Evolutionary conservation across 2,888 invertebrate genomes (phyloP).

Genomic region (Xestia sexstrigata): DNA sequence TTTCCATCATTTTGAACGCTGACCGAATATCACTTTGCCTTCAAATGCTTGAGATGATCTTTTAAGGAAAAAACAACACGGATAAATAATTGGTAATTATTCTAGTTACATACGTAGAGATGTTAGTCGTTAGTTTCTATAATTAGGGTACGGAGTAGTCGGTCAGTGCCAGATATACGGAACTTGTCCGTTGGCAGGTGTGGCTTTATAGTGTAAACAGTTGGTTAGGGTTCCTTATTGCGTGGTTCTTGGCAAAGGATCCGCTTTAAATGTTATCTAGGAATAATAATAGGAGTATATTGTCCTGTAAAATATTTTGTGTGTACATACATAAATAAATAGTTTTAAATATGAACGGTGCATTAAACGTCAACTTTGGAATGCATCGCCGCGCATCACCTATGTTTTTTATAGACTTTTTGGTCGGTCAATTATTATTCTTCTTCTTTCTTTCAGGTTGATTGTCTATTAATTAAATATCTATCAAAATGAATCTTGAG

Average conservation of each 20-base stretch:
- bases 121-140: conserved; percentile 40
- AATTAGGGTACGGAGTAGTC: conserved; percentile 42
- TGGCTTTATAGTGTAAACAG: conserved; percentile 58
- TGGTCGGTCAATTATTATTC: background rate
- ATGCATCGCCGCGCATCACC: background rate
- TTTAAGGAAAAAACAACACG: background rate
- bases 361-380: background rate
- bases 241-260: conserved; percentile 19
- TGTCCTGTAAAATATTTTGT: too few relatives aligned
- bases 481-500: background rate
- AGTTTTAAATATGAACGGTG: background rate
- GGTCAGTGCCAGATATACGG: conserved; percentile 62
- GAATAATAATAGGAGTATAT: too few relatives aligned
- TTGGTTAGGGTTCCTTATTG: conserved; percentile 44
- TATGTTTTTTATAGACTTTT: background rate
- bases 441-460: background rate
- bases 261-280: background rate
- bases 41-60: background rate
- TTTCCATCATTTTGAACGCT: background rate
- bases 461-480: background rate
- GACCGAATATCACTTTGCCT: background rate
- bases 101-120: background rate
- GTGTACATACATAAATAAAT: too few relatives aligned
- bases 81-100: background rate
- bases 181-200: conserved; percentile 63